Conservation (phyloP, 92 coral and sea anemone species). For the Heteractis magnifica region DNA sequence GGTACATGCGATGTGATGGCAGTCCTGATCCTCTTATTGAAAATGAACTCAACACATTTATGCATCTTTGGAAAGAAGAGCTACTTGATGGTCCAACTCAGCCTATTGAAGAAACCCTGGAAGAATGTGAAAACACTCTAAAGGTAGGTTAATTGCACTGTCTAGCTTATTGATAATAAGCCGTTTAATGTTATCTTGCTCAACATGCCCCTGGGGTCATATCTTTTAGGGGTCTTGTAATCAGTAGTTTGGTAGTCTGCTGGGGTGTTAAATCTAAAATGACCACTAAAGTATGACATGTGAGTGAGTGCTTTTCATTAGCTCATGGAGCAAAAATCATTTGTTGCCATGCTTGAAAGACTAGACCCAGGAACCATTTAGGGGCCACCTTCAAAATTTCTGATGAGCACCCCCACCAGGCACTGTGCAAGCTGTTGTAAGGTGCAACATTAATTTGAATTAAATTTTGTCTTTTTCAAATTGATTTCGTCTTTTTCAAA, state of each 20-base stretch:
- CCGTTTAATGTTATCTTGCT: too few species aligned
- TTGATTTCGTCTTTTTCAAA: not conserved
- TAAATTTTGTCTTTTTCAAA: not conserved
- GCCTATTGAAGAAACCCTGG: slow-evolving; percentile 56
- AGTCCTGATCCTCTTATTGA: slow-evolving; percentile 85
- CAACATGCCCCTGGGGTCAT: too few species aligned
- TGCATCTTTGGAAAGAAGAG: slow-evolving; percentile 87
- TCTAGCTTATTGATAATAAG: too few species aligned
- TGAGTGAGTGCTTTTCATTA: too few species aligned
- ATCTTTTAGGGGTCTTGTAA: not conserved
- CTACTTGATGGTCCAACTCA: slow-evolving; percentile 14
- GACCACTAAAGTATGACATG: too few species aligned
- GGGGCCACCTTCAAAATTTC: too few species aligned
- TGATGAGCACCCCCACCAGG: too few species aligned
- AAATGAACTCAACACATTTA: slow-evolving; percentile 82
- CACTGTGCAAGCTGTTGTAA: too few species aligned
- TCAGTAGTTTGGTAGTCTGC: not conserved
- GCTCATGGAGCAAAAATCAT: too few species aligned
- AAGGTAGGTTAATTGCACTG: slow-evolving; percentile 43
- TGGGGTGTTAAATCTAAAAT: not conserved
- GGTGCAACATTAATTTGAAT: too few species aligned
- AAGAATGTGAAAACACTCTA: slow-evolving; percentile 77
- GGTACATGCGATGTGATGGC: slow-evolving; percentile 97
- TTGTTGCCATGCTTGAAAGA: too few species aligned
- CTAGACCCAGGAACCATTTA: too few species aligned